phyloP scores from a whole-genome alignment of 2,797 vertebrate genomes.

The Rachycentron canadum region DNA sequence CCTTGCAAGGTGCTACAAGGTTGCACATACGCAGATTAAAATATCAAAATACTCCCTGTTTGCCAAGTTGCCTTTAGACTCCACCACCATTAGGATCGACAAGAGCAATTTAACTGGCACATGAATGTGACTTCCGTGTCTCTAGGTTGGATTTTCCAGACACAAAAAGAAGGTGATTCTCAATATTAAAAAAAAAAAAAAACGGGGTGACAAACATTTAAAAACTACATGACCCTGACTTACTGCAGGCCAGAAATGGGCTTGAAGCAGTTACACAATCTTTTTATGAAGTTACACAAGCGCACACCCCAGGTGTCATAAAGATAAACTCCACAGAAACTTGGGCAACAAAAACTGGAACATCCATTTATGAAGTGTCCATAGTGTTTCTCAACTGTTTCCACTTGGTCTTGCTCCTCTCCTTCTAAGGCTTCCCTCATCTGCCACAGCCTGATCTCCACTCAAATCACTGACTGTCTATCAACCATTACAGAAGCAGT shows the following conservation, averaged over 20 bases:
- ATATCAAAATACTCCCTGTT: slow-evolving; percentile 46
- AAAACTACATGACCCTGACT: slow-evolving; percentile 39
- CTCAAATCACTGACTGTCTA: slow-evolving; percentile 28
- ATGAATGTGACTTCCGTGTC: neutral
- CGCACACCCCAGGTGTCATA: slow-evolving; percentile 77
- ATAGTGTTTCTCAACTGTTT: slow-evolving; percentile 39
- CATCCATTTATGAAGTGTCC: slow-evolving; percentile 55
- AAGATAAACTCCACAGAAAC: slow-evolving; percentile 82
- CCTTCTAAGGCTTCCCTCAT: slow-evolving; percentile 4
- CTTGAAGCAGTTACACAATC: slow-evolving; percentile 72
- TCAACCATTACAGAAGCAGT: neutral
- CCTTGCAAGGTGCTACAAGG: slow-evolving; percentile 65
- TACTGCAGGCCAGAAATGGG: slow-evolving; percentile 26
- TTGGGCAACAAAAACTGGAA: slow-evolving; percentile 65
- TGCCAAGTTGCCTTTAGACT: slow-evolving; percentile 40
- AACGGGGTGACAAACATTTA: neutral
- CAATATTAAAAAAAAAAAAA: neutral
- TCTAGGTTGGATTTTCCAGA: neutral
- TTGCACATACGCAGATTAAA: slow-evolving; percentile 66
- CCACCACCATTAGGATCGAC: neutral
- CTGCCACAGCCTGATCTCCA: neutral
- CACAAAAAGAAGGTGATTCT: neutral
- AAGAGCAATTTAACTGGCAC: neutral
- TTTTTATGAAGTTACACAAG: slow-evolving; percentile 71
- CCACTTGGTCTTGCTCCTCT: slow-evolving; percentile 22